Percentiles rank a stretch among this genome's conserved stretches.
These are phyloP conservation scores for Neosalanx taihuensis DNA, from an alignment of 2,797 vertebrate genomes.

Conservation along the genomic window DNA sequence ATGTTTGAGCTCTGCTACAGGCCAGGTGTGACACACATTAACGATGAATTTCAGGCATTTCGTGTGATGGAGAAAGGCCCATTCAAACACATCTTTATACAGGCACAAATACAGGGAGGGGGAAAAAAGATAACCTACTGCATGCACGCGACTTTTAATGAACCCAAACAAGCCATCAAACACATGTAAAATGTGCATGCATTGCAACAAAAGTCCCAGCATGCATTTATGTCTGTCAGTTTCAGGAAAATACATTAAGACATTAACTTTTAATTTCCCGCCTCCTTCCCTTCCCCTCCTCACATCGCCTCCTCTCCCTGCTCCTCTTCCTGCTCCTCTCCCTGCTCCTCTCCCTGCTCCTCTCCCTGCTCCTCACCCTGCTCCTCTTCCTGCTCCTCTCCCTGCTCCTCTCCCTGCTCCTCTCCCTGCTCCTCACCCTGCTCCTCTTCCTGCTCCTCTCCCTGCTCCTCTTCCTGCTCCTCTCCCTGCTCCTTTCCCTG, in stretches of 20 bases:
- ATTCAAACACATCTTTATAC: neutral
- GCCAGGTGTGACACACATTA: neutral
- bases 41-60: conserved; percentile 3
- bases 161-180: neutral
- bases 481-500: too few species aligned
- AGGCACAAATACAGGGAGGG: neutral
- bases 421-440: too few species aligned
- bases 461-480: too few species aligned
- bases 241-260: neutral
- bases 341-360: too few species aligned
- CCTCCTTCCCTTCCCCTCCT: neutral
- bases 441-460: too few species aligned
- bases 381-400: neutral
- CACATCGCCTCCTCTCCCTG: neutral
- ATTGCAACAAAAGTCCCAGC: neutral
- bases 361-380: too few species aligned
- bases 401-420: neutral
- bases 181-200: neutral
- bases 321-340: too few species aligned
- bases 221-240: neutral
- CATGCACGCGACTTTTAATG: neutral
- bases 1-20: neutral
- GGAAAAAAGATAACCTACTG: neutral
- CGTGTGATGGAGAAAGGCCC: conserved; percentile 15
- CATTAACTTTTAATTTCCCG: too few species aligned